phyloP scores from a whole-genome alignment of 2,888 invertebrate genomes.

The Netelia melanura region DNA sequence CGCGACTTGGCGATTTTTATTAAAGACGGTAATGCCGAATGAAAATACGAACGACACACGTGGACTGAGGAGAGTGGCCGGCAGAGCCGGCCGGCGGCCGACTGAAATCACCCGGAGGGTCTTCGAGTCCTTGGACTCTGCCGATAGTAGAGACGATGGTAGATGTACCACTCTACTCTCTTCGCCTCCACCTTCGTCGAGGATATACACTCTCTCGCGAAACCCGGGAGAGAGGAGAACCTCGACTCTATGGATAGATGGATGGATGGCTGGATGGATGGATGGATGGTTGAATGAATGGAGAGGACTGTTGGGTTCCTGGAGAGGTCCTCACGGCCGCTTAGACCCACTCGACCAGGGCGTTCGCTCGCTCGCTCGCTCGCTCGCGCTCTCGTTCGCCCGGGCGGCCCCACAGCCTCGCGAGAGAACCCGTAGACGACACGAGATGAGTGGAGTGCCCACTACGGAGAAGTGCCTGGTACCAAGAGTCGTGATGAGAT shows the following conservation, averaged over 20 bases:
- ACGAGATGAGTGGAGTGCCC: constrained; percentile 84
- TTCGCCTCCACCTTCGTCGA: constrained; percentile 82
- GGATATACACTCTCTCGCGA: constrained; percentile 76
- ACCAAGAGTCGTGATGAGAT: constrained; percentile 84
- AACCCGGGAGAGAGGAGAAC: constrained; percentile 71
- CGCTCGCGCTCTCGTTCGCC: constrained; percentile 77
- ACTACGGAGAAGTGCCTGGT: constrained; percentile 84
- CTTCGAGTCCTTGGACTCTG: constrained; percentile 83
- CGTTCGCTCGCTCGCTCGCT: constrained; percentile 74
- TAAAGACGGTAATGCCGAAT: constrained; percentile 1
- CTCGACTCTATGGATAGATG: constrained; percentile 77
- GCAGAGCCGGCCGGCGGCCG: constrained; percentile 84
- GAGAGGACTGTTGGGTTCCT: constrained; percentile 84
- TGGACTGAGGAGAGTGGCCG: constrained; percentile 79
- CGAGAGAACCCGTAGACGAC: constrained; percentile 82
- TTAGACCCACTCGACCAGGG: constrained; percentile 84
- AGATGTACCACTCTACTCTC: constrained; percentile 82
- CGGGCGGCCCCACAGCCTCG: constrained; percentile 72
- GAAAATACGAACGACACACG: constrained; percentile 64
- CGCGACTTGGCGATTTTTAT: neutral
- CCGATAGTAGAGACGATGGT: constrained; percentile 81
- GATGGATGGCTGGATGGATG: constrained; percentile 74
- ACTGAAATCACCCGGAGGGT: constrained; percentile 83
- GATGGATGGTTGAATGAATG: constrained; percentile 81
- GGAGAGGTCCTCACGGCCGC: constrained; percentile 85